These are phyloP conservation scores for Physella acuta DNA, from an alignment of 1,140 invertebrate genomes.

Conservation along the genomic window DNA sequence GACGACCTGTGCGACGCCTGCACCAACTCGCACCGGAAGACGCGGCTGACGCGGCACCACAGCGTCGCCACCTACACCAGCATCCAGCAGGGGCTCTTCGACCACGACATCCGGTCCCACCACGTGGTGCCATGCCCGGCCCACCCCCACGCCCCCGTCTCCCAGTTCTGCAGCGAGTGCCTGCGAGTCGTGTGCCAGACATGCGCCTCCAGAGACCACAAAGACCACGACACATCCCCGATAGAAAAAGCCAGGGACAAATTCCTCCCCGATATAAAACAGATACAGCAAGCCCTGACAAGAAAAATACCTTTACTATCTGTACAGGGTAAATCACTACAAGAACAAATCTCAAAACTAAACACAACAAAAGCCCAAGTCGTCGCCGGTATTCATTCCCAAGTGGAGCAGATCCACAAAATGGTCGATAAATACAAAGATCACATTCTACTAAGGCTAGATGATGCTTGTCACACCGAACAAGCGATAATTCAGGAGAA, in stretches of 20 bases:
- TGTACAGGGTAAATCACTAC: conserved; percentile 40
- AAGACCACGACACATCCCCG: conserved; percentile 36
- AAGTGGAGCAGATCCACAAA: not conserved
- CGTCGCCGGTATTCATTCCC: not conserved
- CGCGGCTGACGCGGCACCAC: conserved; percentile 50
- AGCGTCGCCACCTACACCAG: conserved; percentile 43
- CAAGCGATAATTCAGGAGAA: conserved; percentile 32
- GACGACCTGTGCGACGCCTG: conserved; percentile 52
- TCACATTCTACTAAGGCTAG: conserved; percentile 31
- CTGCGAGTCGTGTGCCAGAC: conserved; percentile 39
- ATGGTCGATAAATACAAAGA: conserved; percentile 45
- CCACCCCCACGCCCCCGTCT: conserved; percentile 33
- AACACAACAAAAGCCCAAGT: not conserved
- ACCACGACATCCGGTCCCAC: conserved; percentile 44
- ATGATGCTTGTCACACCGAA: conserved; percentile 33
- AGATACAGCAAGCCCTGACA: conserved; percentile 37
- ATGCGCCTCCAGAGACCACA: conserved; percentile 39
- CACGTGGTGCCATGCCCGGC: conserved; percentile 25
- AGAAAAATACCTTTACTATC: conserved; percentile 36
- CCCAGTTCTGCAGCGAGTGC: conserved; percentile 46
- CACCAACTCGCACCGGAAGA: conserved; percentile 44
- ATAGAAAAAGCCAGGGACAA: conserved; percentile 18
- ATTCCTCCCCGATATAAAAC: conserved; percentile 28
- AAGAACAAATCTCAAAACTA: conserved; percentile 30
- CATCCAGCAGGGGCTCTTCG: conserved; percentile 47